phyloP scores from a whole-genome alignment of 2,797 vertebrate genomes.

The Erpetoichthys calabaricus region DNA sequence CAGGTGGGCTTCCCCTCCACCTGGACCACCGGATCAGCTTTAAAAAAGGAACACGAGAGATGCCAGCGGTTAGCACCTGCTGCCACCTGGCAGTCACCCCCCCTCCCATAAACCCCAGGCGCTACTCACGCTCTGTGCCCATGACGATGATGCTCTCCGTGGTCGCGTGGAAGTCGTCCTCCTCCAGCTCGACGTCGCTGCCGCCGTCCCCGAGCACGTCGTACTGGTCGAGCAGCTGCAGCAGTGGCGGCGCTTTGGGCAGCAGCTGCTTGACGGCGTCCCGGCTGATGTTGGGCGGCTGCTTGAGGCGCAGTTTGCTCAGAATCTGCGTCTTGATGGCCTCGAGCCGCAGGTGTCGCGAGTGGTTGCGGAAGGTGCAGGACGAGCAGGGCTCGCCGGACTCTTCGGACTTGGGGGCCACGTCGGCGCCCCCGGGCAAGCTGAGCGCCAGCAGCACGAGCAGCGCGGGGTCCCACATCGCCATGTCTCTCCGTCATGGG shows the following conservation, averaged over 20 bases:
- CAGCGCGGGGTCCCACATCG: no score
- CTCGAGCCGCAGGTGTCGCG: conserved; percentile 81
- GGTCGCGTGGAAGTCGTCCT: conserved; percentile 87
- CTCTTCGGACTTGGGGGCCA: not conserved
- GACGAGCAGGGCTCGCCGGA: conserved; percentile 70
- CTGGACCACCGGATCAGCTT: conserved; percentile 73
- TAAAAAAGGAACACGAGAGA: conserved; percentile 16
- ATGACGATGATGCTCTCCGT: conserved; percentile 91
- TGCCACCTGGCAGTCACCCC: no score
- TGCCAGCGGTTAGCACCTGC: no score
- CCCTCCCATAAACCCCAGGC: no score
- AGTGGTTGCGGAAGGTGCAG: conserved; percentile 87
- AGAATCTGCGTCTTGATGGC: conserved; percentile 93
- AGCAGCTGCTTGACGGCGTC: conserved; percentile 84
- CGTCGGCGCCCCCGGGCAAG: no score
- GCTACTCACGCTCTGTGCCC: conserved; percentile 84
- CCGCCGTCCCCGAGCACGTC: conserved; percentile 88
- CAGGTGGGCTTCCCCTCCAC: conserved; percentile 76
- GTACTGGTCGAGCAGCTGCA: conserved; percentile 94
- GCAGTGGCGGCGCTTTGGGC: conserved; percentile 87
- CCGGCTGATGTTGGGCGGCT: conserved; percentile 93
- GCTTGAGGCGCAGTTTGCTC: conserved; percentile 92
- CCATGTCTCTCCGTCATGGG: no score
- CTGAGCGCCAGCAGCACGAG: no score
- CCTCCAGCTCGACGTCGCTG: conserved; percentile 69